phyloP scores from a whole-genome alignment of 2,888 invertebrate species.

The Rhorus exstirpatorius region DNA sequence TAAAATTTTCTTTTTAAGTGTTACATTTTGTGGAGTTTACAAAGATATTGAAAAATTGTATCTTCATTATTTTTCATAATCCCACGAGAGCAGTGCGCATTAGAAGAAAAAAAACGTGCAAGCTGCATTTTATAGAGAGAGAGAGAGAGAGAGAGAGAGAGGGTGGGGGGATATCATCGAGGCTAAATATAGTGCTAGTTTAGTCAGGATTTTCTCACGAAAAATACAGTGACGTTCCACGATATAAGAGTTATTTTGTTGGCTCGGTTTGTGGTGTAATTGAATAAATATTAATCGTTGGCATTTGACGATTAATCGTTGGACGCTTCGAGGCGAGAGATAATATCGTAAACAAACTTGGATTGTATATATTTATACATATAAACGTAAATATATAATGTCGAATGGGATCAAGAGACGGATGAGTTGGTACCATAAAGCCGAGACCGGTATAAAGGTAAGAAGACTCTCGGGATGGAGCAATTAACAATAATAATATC shows the following conservation, averaged over 20 bases:
- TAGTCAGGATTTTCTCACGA: slow-evolving; percentile 33
- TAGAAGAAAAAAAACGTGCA: neutral
- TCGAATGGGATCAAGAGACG: slow-evolving; percentile 74
- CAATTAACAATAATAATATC: neutral
- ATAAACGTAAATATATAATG: slow-evolving; percentile 70
- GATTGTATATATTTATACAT: neutral
- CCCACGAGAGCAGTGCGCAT: too few relatives aligned
- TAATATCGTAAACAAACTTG: neutral
- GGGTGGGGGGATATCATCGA: neutral
- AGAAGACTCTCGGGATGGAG: slow-evolving; percentile 8
- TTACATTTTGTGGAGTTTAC: too few relatives aligned
- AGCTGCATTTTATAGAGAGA: neutral
- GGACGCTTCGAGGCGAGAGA: slow-evolving; percentile 11
- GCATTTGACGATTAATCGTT: slow-evolving; percentile 34
- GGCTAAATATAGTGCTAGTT: neutral
- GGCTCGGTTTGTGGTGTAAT: slow-evolving; percentile 45
- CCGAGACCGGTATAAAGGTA: slow-evolving; percentile 75
- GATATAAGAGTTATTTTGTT: slow-evolving; percentile 14
- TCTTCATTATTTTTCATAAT: too few relatives aligned
- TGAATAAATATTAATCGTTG: slow-evolving; percentile 62
- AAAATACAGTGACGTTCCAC: slow-evolving; percentile 29
- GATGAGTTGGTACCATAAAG: slow-evolving; percentile 76
- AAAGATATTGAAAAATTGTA: too few relatives aligned
- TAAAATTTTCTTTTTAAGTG: too few relatives aligned
- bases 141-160: too few relatives aligned